Base-by-base conservation (phyloP, 30 jellyfish, hydroid and myxozoan genomes). In the Euphysa ruthae region DNA sequence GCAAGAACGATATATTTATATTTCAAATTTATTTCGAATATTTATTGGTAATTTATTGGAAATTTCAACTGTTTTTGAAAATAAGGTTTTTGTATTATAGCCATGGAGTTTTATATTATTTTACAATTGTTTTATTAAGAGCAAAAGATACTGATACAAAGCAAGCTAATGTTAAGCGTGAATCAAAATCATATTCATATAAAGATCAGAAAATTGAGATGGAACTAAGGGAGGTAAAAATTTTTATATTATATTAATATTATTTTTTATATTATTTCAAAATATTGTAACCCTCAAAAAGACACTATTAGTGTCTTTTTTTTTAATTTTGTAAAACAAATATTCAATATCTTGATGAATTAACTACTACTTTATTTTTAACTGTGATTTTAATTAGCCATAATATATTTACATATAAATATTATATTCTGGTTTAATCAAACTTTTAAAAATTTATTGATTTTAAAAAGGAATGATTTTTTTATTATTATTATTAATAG, bases 131-230 rank as follows among this genome's bases (percentile, higher is more conserved):
- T n/a, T n/a, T n/a, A n/a, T n/a, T n/a, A n/a, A 78, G 93, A 23
- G 93, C 88, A 25, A 79, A 86, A 55, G 78, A 79, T 4, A 27
- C 62, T 69, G 80, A 31, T 8, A 71, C 44, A 7, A 78, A 79
- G 31, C 71, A 38, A 72, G 80, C 65, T 19, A 86, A 86, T 61
- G 68, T 73, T 32, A 86, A 86, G 52, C 55, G 82, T 19, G 96
- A 86, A 61, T 79, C 96, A 15, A 86, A 86, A 43, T 94, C 94
- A 0, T 86, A 86, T 75, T 86, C 96, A 0, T 79, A 55, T 63
- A 86, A 78, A 56, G 96, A 86, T 35, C 96, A 86, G 54, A 86
- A 79, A 35, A 27, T 68, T 55, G 96, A 79, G n/a, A 33, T 73
- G 83, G 96, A 86, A 30, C 73, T 79, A 21, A 73, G 81, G 69